Evolutionary conservation across 2,113 vertebrate species (phyloP).

Genomic region (Amphiprion ocellaris): DNA sequence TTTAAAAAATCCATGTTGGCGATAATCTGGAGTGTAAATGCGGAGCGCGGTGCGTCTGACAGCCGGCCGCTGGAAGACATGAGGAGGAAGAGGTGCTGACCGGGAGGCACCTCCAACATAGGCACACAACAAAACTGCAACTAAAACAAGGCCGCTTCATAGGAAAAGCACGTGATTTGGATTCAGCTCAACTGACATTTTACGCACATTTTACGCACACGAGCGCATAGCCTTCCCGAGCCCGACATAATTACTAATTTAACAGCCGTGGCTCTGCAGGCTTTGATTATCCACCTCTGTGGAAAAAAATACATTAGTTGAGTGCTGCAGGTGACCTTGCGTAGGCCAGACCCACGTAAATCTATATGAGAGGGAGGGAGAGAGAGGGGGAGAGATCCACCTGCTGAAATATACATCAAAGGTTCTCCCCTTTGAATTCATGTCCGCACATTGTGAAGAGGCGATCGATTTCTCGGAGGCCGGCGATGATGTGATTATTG

Average conservation of each 20-base stretch:
- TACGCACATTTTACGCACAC: constrained; percentile 59
- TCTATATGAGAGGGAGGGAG: constrained; percentile 43
- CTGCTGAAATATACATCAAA: constrained; percentile 83
- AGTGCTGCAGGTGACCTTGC: constrained; percentile 74
- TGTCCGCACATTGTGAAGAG: constrained; percentile 72
- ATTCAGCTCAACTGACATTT: constrained; percentile 64
- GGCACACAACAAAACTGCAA: constrained; percentile 20
- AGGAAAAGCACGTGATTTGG: constrained; percentile 29
- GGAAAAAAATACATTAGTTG: constrained; percentile 21
- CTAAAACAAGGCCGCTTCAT: not conserved
- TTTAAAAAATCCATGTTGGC: constrained; percentile 85
- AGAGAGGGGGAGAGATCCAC: constrained; percentile 64
- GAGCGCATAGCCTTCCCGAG: constrained; percentile 17
- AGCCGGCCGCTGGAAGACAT: constrained; percentile 29
- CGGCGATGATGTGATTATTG: constrained; percentile 83
- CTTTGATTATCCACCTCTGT: constrained; percentile 58
- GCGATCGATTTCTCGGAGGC: constrained; percentile 76
- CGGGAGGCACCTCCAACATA: constrained; percentile 34
- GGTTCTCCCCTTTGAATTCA: constrained; percentile 58
- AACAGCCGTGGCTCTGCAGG: constrained; percentile 34
- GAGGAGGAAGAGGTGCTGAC: constrained; percentile 17
- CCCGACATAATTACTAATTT: constrained; percentile 62
- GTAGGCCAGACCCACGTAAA: constrained; percentile 50
- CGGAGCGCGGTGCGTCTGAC: constrained; percentile 62
- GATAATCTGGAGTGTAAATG: constrained; percentile 83